Base-by-base conservation (phyloP, 1,140 invertebrate genomes). In the Neodiprion fabricii region DNA sequence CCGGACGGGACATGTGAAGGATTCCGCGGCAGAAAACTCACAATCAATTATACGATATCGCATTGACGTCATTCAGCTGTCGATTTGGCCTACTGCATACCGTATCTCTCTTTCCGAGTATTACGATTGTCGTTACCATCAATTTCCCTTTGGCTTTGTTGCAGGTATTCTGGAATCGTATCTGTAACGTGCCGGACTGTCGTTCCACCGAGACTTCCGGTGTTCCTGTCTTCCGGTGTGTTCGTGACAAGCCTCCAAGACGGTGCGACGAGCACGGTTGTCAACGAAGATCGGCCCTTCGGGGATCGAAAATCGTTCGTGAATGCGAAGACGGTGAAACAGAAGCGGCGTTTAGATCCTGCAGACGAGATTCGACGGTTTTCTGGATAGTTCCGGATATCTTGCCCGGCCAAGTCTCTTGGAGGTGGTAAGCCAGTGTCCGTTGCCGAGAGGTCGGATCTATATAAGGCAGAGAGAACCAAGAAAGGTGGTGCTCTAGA, bases 401-500 rank as follows among this genome's bases (percentile, higher is more conserved):
- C 40, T 69, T 47, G 11, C 67, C 67, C 11, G 67, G 67, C 4
- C 23, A 69, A 47, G 17, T 14, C 61, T 21, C 23, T 21, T 9
- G 9, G 67, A 14, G 67, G 14, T 40, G 28, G 28, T 69, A 17
- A 11, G n/a, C 67, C 61, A 65, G 61, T 4, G 12, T 14, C 12
- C 67, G 17, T 47, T 65, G 67, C 67, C 67, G 40, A 47, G 40
- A 69, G 23, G 53, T 61, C 53, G 53, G 53, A 69, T 69, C 17
- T 69, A 69, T 69, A 72, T 48, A 70, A 72, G 72, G 74, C n/a
- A 61, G 67, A 48, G 73, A 67, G 69, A 78, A 67, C 74, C 74
- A 73, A 78, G 81, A 81, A 83, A 80, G 80, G 78, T 78, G 80
- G 78, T 78, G 79, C 81, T 81, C 73, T 75, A 72, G 67, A 76